Base-by-base conservation (phyloP, 2,888 invertebrate species). In the Chouioia cunea region DNA sequence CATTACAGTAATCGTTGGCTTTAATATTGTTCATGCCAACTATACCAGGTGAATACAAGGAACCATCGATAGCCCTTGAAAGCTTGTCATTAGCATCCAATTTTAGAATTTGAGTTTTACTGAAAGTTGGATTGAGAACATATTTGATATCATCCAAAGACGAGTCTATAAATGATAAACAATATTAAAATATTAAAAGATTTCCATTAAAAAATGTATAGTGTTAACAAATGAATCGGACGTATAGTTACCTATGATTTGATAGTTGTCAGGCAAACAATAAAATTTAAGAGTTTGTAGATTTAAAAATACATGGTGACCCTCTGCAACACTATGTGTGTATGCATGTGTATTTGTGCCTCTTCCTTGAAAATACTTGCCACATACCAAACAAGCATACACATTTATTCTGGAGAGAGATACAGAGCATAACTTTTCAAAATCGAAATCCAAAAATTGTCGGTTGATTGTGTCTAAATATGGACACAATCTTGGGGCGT, bases 1-100 rank as follows among this genome's bases (percentile, higher is more conserved):
- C 99, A 88, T 99, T 99, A 85, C 99, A 99, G 84, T 99, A 99
- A 86, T 99, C 99, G 87, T 99, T 99, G 3, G 97, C 98, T 87
- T 99, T 99, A 78, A 99, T 99, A 85, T 99, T 99, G 83, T 99
- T 99, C 59, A 99, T 89, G 0, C 97, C 97, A 20, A 99, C 97
- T 80, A 99, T 97, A 69, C 97, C 99, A 2, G 99, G 99, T 82
- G 96, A 91, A 86, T 99, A 99, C 83, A 97, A 91, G 0, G 96
- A 95, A 12, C 97, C 97, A 86, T 99, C 98, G 75, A 97, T 97
- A 0, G 99, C 98, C 80, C 99, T 89, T 0, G 95, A 97, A 86
- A 95, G 89, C 85, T 97, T 97, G 8, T 92, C 91, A 81, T 90
- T 92, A 8, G 86, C 86, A 81, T 99, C 97, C 77, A 99, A 84